A percentile compares a stretch with the other conserved stretches of the same genome.
Conservation (phyloP, 2,113 vertebrate species). For the Neolamprologus cancellatus region DNA sequence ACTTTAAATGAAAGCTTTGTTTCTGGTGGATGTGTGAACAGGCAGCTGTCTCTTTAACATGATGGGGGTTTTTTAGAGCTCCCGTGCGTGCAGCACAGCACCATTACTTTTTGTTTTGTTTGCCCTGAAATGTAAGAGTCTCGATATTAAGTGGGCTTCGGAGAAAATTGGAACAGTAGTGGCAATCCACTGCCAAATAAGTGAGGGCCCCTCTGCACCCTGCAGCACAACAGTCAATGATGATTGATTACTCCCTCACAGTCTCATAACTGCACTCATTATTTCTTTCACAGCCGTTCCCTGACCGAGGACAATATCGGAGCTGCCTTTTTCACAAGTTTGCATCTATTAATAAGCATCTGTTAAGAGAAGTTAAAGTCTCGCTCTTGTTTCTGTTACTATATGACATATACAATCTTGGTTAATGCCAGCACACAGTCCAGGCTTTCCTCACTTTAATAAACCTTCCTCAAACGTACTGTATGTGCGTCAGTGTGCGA, state of each 20-base stretch:
- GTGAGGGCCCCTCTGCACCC: conserved; percentile 31
- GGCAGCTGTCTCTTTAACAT: neutral
- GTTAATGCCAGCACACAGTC: neutral
- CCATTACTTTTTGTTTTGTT: neutral
- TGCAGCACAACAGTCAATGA: conserved; percentile 50
- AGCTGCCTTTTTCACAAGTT: neutral
- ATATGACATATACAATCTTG: neutral
- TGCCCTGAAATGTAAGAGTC: conserved; percentile 9
- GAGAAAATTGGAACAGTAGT: conserved; percentile 35
- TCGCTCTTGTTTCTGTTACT: neutral
- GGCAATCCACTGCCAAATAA: conserved; percentile 14
- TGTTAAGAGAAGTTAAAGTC: neutral
- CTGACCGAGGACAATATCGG: neutral
- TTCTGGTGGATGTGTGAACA: neutral
- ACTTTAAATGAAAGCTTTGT: neutral
- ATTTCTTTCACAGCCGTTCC: conserved; percentile 24
- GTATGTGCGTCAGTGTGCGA: neutral
- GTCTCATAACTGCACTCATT: conserved; percentile 57
- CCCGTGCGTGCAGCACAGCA: neutral
- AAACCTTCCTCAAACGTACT: neutral
- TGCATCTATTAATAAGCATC: neutral
- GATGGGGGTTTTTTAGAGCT: neutral
- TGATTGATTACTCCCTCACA: conserved; percentile 59
- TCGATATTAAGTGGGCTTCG: conserved; percentile 32
- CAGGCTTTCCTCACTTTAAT: neutral